A percentile compares a stretch with the other conserved stretches of the same genome.
Evolutionary conservation across 2,113 vertebrate species (phyloP).

Genomic region (Misgurnus anguillicaudatus): DNA sequence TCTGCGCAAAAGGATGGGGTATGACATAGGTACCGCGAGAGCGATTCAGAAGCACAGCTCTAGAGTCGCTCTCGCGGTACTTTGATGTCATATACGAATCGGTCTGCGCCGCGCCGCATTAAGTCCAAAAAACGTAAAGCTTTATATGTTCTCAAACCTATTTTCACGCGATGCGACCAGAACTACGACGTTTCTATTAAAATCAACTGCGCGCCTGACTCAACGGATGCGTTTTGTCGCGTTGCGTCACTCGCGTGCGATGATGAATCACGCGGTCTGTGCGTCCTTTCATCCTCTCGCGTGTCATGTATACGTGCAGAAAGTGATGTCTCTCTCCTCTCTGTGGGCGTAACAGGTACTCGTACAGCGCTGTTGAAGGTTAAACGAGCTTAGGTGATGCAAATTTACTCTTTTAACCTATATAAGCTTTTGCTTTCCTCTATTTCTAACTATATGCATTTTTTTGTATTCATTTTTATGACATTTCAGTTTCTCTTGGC

Average conservation of each 20-base stretch:
- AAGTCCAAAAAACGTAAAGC: too few species aligned
- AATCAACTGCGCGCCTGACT: neutral
- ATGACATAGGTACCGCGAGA: too few species aligned
- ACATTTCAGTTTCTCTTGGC: neutral
- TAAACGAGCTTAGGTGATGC: constrained; percentile 1
- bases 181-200: too few species aligned
- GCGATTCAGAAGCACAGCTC: too few species aligned
- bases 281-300: neutral
- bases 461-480: neutral
- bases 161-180: neutral
- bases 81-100: too few species aligned
- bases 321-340: neutral
- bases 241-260: neutral
- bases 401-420: neutral
- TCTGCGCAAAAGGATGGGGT: too few species aligned
- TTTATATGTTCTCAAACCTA: neutral
- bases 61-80: too few species aligned
- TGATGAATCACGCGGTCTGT: neutral
- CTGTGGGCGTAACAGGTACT: neutral
- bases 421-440: neutral
- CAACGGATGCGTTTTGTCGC: neutral
- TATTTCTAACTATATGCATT: neutral
- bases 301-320: constrained; percentile 30
- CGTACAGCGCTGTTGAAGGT: neutral
- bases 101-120: too few species aligned